Base-by-base conservation (phyloP, 2,113 vertebrate genomes). In the Daphoenositta chrysoptera region DNA sequence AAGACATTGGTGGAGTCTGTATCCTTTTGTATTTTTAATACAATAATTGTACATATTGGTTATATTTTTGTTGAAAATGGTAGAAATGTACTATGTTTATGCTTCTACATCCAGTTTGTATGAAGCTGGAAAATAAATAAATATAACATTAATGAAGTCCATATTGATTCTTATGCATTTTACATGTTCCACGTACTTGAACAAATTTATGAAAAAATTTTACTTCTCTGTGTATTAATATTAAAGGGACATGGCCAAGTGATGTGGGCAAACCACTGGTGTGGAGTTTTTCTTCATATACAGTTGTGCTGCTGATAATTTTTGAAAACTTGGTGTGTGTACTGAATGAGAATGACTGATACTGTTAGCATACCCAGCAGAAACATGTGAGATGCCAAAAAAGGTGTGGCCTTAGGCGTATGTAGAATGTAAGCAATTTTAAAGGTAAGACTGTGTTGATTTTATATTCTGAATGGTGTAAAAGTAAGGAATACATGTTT, bases 41-140 rank as follows among this genome's bases (percentile, higher is more conserved):
- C 99, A 99, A 99, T 99, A 99, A 99, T 99, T 99, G 99, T 99
- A 99, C 98, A 99, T 99, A 99, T 99, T 99, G 99, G 99, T 99
- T 99, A 98, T 99, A 99, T 99, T 99, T 99, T 99, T 99, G 99
- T 99, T 99, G 99, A 99, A 98, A 98, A 98, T 98, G 98, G 98
- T 99, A 99, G 98, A 99, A 99, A 99, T 99, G 99, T 99, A 99
- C 98, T 99, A 99, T 99, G 99, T 99, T 99, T 99, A 99, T 99
- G 99, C 99, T 99, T 99, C 99, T 99, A 99, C 98, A 98, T 99
- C 99, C 99, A 99, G 99, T 99, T 99, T 99, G 98, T 99, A 99
- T 97, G 98, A 99, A 99, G 99, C 99, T 99, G 99, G 99, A 98
- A 98, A 99, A 99, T 99, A 99, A 99, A 99, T 99, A 99, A 99